Conservation (phyloP, 2,797 vertebrate species). For the Thamnophis elegans region DNA sequence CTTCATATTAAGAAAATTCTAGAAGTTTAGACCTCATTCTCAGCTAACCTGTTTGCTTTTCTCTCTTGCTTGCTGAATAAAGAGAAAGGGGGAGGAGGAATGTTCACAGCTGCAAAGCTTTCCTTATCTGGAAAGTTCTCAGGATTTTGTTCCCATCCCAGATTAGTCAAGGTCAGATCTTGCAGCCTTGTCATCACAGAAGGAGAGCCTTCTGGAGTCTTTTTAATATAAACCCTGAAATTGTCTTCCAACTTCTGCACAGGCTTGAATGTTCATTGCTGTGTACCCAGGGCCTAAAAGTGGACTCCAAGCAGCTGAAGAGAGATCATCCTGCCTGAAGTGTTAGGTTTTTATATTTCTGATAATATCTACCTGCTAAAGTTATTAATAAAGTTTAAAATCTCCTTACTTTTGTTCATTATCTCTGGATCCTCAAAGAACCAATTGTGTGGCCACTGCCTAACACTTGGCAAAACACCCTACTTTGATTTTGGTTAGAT, state of each 20-base stretch:
- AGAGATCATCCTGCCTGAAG: not conserved
- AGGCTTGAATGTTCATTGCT: not conserved
- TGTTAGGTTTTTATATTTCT: not conserved
- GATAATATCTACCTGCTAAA: not conserved
- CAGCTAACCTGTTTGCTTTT: not conserved
- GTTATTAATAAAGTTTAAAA: not conserved
- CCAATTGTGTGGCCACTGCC: not conserved
- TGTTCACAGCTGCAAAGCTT: not conserved
- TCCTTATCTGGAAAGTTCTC: not conserved
- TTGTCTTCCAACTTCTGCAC: not conserved
- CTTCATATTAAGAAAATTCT: not conserved
- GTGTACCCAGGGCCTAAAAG: not conserved
- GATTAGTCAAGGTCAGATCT: not conserved
- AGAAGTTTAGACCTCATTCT: not conserved
- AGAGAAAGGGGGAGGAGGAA: not conserved
- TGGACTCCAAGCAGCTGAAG: not conserved
- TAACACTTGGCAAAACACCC: not conserved
- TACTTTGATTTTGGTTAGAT: not conserved
- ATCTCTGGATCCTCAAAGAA: not conserved
- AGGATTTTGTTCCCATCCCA: not conserved
- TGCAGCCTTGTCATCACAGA: not conserved
- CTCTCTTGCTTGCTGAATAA: not conserved
- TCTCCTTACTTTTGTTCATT: not conserved
- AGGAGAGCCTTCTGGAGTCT: not conserved
- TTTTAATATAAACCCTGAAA: not conserved